A percentile compares a stretch with the other conserved stretches of the same genome.
Conservation (phyloP, 2,888 invertebrate species). For the Epicampocera succincta region DNA sequence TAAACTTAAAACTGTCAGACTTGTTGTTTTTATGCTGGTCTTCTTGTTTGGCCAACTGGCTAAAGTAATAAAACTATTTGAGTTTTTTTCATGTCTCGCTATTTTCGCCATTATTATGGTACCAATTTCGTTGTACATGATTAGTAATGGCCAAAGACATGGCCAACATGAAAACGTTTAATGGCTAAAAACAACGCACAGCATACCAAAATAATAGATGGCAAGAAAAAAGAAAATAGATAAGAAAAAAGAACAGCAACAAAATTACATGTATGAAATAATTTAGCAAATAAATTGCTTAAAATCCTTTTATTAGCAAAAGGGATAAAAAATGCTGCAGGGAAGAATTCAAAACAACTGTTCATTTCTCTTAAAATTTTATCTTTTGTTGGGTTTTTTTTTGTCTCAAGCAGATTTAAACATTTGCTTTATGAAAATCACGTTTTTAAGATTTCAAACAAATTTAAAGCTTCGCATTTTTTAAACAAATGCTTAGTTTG, state of each 20-base stretch:
- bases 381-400: too few species aligned
- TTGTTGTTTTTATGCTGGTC: neutral
- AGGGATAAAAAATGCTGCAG: neutral
- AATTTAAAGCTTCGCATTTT: too few species aligned
- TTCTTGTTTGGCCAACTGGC: conserved; percentile 47
- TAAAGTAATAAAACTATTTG: conserved; percentile 55
- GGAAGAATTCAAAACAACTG: neutral
- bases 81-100: conserved; percentile 5
- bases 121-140: conserved; percentile 35
- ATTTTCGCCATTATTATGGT: conserved; percentile 30
- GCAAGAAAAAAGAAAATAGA: conserved; percentile 16
- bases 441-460: too few species aligned
- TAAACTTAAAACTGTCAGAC: conserved; percentile 48
- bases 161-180: conserved; percentile 58
- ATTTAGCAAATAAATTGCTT: neutral
- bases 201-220: conserved; percentile 33
- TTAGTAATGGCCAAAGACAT: conserved; percentile 49
- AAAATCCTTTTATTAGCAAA: neutral
- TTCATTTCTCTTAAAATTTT: too few species aligned
- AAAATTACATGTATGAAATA: conserved; percentile 11
- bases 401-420: too few species aligned
- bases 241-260: too few species aligned
- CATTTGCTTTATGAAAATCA: too few species aligned
- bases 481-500: too few species aligned
- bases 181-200: conserved; percentile 11